Evolutionary conservation across 2,888 invertebrate species (phyloP), one percentile per base, ranked within the genome.

Genomic region (Epistrophe grossulariae): DNA sequence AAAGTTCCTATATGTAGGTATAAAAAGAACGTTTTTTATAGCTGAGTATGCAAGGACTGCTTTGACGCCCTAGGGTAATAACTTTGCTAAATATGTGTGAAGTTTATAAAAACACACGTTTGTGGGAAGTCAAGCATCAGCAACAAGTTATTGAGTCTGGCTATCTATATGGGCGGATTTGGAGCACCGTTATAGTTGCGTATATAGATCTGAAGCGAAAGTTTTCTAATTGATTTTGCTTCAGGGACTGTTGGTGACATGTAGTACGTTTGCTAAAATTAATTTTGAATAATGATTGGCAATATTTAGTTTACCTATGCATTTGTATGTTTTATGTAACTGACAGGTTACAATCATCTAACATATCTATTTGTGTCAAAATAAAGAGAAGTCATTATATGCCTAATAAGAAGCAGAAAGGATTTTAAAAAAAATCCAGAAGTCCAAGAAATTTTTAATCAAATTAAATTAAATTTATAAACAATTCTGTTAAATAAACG

Each of bases 141-240:
- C 87, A 87, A 87, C 87, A 87, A 79, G 87, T 87, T 83, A 71
- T 76, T 66, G 71, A 66, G 66, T 71, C 71, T 83, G 64, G 55
- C n/a, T 24, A 24, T 35, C 45, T 35, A 35, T 52, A 28, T 59
- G 43, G 55, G 35, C 48, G 19, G 48, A 40, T 40, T 17, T 40
- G 35, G 11, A 31, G 28, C 35, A 31, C 15, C 0, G 28, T 19
- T 48, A n/a, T n/a, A 11, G 9, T n/a, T 72, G 17, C 19, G 19
- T 55, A 43, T 8, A 28, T 64, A 43, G 9, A 28, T 71, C 24
- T 2, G 55, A 28, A n/a, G 31, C 19, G 13, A 59, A 70, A 48
- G 13, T 78, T 52, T 64, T 24, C n/a, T 81, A 81, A 85, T 85
- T 80, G 80, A 79, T 31, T 70, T 72, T 59, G 48, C 28, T 35